phyloP scores from a whole-genome alignment of 2,888 invertebrate genomes.

The Bruchidius siliquastri region DNA sequence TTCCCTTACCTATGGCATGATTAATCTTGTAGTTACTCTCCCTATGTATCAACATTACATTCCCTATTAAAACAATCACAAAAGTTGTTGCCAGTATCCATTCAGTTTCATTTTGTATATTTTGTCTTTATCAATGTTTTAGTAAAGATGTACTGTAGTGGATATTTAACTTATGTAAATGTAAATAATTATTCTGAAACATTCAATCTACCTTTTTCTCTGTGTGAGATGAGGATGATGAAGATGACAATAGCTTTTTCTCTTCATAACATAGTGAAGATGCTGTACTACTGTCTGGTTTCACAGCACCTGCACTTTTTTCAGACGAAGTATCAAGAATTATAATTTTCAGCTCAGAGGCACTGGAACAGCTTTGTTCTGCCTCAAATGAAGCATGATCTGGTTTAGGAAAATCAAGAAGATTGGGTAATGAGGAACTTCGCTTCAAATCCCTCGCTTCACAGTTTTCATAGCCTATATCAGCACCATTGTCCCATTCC shows the following conservation, averaged over 20 bases:
- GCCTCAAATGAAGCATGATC: neutral
- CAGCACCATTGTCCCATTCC: conserved; percentile 86
- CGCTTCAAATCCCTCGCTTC: conserved; percentile 37
- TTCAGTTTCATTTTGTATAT: too few relatives aligned
- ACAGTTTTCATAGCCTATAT: conserved; percentile 66
- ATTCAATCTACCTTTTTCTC: neutral
- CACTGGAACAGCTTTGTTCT: neutral
- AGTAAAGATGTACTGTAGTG: too few relatives aligned
- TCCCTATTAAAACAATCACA: too few relatives aligned
- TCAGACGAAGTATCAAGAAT: neutral
- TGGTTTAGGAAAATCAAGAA: conserved; percentile 8
- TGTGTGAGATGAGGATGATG: neutral
- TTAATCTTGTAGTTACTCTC: too few relatives aligned
- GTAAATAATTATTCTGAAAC: too few relatives aligned
- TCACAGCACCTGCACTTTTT: neutral
- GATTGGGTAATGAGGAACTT: conserved; percentile 39
- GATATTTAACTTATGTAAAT: too few relatives aligned
- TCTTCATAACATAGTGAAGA: conserved; percentile 8
- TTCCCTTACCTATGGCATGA: too few relatives aligned
- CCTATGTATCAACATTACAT: too few relatives aligned
- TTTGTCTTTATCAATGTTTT: too few relatives aligned
- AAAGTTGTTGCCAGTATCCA: too few relatives aligned
- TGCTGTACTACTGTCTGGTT: conserved; percentile 5
- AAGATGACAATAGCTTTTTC: conserved; percentile 5
- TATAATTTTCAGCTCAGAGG: neutral